phyloP scores from a whole-genome alignment of 2,113 vertebrate species.

The Chlorodrepanis virens region DNA sequence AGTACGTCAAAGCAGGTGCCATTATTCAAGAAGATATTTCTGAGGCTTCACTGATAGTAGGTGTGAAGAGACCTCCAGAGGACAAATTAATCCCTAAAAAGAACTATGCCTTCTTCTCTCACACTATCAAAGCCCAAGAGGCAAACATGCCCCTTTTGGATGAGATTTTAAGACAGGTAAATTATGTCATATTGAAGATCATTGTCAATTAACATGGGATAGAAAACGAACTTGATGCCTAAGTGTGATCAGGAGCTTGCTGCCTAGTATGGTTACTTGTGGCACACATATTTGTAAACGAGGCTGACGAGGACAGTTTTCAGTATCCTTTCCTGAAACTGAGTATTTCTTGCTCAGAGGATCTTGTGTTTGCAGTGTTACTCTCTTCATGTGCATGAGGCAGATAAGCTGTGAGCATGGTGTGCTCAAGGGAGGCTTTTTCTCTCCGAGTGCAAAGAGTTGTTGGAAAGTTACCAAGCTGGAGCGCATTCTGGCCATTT shows the following conservation, averaged over 20 bases:
- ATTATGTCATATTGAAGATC: not conserved
- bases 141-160: conserved; percentile 94
- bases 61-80: conserved; percentile 92
- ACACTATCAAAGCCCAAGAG: conserved; percentile 98
- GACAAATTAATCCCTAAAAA: conserved; percentile 89
- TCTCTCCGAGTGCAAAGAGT: rapidly evolving
- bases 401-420: not conserved
- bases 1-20: conserved; percentile 90
- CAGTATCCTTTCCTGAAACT: not conserved
- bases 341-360: not conserved
- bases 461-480: not conserved
- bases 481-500: rapidly evolving
- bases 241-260: not conserved
- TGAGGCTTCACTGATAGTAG: conserved; percentile 90
- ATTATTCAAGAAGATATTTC: conserved; percentile 94
- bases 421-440: not conserved
- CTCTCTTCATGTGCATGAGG: not conserved
- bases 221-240: not conserved
- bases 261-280: not conserved
- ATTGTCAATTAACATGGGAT: not conserved
- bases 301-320: not conserved
- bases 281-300: rapidly evolving
- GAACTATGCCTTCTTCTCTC: conserved; percentile 97
- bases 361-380: not conserved
- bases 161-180: conserved; percentile 90